A percentile compares a stretch with the other conserved stretches of the same genome.
Conservation (phyloP, 2,113 vertebrate genomes). For the Muntiacus reevesi region DNA sequence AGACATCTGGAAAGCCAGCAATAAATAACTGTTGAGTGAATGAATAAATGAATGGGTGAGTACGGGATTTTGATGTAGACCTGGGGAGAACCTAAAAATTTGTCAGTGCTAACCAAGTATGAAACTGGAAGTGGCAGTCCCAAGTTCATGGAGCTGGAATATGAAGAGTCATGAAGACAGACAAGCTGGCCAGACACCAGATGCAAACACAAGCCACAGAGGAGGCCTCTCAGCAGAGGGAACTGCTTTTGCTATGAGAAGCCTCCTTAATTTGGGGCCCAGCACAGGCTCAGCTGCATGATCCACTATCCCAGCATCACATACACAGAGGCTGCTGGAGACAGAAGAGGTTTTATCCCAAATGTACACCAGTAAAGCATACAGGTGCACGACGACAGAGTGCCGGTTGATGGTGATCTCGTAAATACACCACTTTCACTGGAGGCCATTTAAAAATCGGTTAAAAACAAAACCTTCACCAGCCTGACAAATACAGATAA, state of each 20-base stretch:
- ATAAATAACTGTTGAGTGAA: not conserved
- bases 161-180: not conserved
- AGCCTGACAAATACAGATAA: not conserved
- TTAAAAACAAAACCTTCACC: not conserved
- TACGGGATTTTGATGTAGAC: not conserved
- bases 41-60: not conserved
- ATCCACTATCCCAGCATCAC: not conserved
- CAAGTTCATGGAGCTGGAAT: not conserved
- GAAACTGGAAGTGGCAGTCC: not conserved
- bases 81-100: not conserved
- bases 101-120: not conserved
- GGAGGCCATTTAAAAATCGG: not conserved
- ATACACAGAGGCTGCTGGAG: no score
- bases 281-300: not conserved
- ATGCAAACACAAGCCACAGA: not conserved
- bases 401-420: not conserved
- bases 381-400: not conserved
- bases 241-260: not conserved
- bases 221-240: fast-evolving
- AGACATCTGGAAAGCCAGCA: not conserved
- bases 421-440: not conserved
- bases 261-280: not conserved
- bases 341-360: not conserved
- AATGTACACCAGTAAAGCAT: not conserved
- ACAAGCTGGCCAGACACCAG: not conserved